Base-by-base conservation (phyloP, 2,888 invertebrate species). In the Cryptocephalus moraei region DNA sequence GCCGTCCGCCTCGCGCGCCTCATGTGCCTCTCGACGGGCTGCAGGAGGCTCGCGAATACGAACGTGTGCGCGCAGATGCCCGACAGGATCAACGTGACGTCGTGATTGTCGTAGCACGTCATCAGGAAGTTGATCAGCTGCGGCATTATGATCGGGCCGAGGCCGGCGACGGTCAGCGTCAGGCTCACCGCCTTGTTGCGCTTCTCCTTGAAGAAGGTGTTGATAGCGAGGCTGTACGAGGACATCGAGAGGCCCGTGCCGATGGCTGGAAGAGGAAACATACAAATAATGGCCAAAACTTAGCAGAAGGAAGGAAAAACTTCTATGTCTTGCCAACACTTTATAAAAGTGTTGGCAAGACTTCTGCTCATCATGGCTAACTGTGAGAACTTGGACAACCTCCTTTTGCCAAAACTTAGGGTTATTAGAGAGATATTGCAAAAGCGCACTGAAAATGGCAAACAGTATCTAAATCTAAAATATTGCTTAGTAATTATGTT, bases 21-120 rank as follows among this genome's bases (percentile, higher is more conserved):
- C 63, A 76, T 67, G 64, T 84, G 82, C 80, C 82, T 81, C 66
- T 80, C 79, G 2, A 81, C 73, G 12, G 84, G 85, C 58, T 83
- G 80, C 39, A 84, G 71, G 47, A 85, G 66, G 49, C 75, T 64
- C 1, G 81, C 77, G 8, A 76, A 80, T 47, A 77, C 64, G 6
- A 82, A 62, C 0, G 79, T 76, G 65, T 85, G 78, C 1, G 82
- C 69, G 47, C 79, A 76, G 42, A 83, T 67, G 3, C 75, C 82
- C 42, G 79, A 76, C 44, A 83, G 67, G 48, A 82, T 77, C 34
- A 84, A 64, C 49, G 80, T 76, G 1, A 82, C 77, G 39, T 79
- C 80, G 68, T 79, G 72, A 62, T 75, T 74, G 8, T 78, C 79
- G 53, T 78, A 81, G 1, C 69, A 61, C 33, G 72, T 66, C 59